A percentile compares a stretch with the other conserved stretches of the same genome.
phyloP scores from a whole-genome alignment of 92 coral and sea anemone species.

The Hydrozoanthus gracilis region DNA sequence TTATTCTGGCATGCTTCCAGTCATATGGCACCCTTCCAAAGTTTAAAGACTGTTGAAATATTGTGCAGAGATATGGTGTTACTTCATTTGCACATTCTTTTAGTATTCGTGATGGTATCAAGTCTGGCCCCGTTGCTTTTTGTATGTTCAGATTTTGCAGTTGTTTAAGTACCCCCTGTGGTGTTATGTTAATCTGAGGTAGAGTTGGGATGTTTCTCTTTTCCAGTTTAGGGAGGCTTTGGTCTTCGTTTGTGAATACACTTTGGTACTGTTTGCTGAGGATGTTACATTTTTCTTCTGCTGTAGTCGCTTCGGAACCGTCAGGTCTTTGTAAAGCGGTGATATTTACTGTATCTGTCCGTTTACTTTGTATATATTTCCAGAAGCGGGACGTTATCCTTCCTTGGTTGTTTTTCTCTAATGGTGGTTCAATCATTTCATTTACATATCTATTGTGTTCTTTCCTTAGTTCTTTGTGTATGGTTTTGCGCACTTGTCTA shows the following conservation, averaged over 20 bases:
- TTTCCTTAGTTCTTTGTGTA: constrained; percentile 48
- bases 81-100: constrained; percentile 57
- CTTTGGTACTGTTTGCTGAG: constrained; percentile 56
- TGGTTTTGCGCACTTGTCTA: constrained; percentile 52
- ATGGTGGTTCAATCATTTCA: constrained; percentile 42
- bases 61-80: constrained; percentile 54
- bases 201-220: constrained; percentile 37
- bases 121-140: constrained; percentile 62
- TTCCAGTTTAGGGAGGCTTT: constrained; percentile 26
- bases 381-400: constrained; percentile 57
- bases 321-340: constrained; percentile 46
- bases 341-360: constrained; percentile 57
- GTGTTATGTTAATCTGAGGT: constrained; percentile 37
- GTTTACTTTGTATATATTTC: constrained; percentile 52
- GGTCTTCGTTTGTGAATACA: constrained; percentile 66
- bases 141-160: constrained; percentile 43
- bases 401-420: constrained; percentile 32
- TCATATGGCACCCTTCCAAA: constrained; percentile 44
- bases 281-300: constrained; percentile 46
- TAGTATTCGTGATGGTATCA: constrained; percentile 40
- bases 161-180: constrained; percentile 42
- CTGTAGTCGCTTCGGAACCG: constrained; percentile 39
- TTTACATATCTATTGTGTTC: constrained; percentile 52
- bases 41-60: constrained; percentile 49
- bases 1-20: constrained; percentile 53